Conservation (phyloP, 2,888 invertebrate genomes). For the Trissolcus brochymenae region DNA sequence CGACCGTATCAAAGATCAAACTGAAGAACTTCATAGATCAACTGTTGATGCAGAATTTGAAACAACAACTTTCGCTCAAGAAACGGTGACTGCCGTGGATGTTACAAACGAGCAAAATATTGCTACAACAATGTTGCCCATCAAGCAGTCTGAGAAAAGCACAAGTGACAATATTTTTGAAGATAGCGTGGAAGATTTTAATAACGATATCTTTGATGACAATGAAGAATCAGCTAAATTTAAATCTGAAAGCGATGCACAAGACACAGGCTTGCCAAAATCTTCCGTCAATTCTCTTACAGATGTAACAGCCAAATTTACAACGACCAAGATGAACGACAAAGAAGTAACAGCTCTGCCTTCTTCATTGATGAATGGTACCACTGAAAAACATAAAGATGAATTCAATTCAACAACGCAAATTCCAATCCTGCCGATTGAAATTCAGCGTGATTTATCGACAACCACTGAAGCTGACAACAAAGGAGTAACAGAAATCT, state of each 20-base stretch:
- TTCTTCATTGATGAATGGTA: conserved; percentile 1
- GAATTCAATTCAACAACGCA: conserved; percentile 70
- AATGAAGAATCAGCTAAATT: conserved; percentile 48
- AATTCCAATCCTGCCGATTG: conserved; percentile 71
- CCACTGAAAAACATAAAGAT: conserved; percentile 60
- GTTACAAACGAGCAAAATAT: conserved; percentile 1
- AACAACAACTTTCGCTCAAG: not conserved
- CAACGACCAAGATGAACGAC: conserved; percentile 1
- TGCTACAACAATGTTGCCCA: conserved; percentile 14
- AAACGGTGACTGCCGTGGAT: not conserved
- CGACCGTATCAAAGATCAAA: conserved; percentile 65
- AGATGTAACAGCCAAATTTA: conserved; percentile 30
- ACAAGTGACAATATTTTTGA: conserved; percentile 63
- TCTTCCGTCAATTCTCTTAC: conserved; percentile 6
- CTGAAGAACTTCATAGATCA: conserved; percentile 39
- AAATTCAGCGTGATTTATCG: conserved; percentile 70
- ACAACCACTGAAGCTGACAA: conserved; percentile 63
- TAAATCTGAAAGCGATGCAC: conserved; percentile 30
- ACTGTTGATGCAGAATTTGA: not conserved
- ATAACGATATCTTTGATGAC: conserved; percentile 72
- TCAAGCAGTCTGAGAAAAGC: conserved; percentile 12
- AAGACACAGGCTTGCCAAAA: conserved; percentile 11
- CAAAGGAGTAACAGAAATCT: conserved; percentile 56
- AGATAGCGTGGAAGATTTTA: conserved; percentile 70
- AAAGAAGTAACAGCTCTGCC: too few species aligned